phyloP scores from a whole-genome alignment of 2,797 vertebrate genomes.

The Mormyrus proboscirostris region DNA sequence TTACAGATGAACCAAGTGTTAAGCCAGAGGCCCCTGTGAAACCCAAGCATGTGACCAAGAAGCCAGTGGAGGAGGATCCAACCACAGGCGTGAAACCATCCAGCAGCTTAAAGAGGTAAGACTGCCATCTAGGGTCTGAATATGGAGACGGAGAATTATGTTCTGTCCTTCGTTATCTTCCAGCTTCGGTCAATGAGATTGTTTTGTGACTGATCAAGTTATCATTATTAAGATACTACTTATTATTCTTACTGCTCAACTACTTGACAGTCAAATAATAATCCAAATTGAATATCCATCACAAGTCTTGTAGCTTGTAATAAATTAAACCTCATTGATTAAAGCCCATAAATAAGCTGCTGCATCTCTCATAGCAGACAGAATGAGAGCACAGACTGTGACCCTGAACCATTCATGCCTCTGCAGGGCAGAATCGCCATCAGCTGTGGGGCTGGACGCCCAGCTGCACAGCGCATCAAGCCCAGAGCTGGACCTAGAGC shows the following conservation, averaged over 20 bases:
- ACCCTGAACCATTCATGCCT: background rate
- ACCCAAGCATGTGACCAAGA: conserved; percentile 70
- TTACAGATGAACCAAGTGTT: conserved; percentile 73
- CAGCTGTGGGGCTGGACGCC: conserved; percentile 67
- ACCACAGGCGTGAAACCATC: conserved; percentile 69
- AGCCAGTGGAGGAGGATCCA: conserved; percentile 68
- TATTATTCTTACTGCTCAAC: background rate
- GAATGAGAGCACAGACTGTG: background rate
- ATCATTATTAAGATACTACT: background rate
- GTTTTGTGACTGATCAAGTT: background rate
- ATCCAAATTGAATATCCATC: background rate
- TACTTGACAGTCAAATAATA: background rate
- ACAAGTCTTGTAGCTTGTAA: background rate
- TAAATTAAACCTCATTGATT: background rate
- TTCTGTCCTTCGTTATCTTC: background rate
- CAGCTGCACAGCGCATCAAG: conserved; percentile 61
- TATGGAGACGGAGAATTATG: background rate
- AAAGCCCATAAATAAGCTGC: background rate
- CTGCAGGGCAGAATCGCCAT: conserved; percentile 69
- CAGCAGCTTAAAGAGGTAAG: conserved; percentile 82
- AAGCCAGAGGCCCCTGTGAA: conserved; percentile 73
- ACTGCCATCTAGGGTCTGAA: background rate
- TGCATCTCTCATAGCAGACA: background rate
- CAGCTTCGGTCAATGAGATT: background rate
- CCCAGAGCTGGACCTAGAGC: conserved; percentile 68